phyloP scores from a whole-genome alignment of 1,140 invertebrate species.

The Tribolium castaneum region DNA sequence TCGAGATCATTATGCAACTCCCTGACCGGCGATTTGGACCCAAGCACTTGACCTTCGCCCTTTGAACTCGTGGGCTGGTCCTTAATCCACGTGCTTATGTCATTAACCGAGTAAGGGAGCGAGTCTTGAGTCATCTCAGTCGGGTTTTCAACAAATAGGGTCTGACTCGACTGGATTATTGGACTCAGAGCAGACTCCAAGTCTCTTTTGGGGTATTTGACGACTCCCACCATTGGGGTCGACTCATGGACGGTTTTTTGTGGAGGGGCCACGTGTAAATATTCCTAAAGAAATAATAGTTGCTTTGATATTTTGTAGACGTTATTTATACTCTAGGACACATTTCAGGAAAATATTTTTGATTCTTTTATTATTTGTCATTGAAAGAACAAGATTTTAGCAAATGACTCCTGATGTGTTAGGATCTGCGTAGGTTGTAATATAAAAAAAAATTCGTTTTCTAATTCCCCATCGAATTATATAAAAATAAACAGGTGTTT shows the following conservation, averaged over 20 bases:
- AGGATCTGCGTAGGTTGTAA: no score
- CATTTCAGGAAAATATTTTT: no score
- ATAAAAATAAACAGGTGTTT: no score
- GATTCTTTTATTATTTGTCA: no score
- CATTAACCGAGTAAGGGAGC: conserved; percentile 67
- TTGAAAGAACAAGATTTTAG: no score
- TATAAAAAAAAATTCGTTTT: no score
- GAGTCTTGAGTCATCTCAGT: conserved; percentile 31
- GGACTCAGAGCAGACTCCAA: conserved; percentile 65
- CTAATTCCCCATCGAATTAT: no score
- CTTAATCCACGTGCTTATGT: conserved; percentile 69
- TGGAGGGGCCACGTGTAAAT: conserved; percentile 5
- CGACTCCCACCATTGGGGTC: conserved; percentile 55
- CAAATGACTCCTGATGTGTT: no score
- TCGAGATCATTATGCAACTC: conserved; percentile 69
- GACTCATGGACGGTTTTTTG: conserved; percentile 53
- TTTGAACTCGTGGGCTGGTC: conserved; percentile 47
- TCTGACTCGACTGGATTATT: conserved; percentile 60
- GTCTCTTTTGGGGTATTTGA: background rate
- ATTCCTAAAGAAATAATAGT: background rate
- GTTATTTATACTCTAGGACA: no score
- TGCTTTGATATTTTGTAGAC: no score
- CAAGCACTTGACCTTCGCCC: conserved; percentile 8
- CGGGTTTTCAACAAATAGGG: background rate
- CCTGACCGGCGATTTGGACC: conserved; percentile 45